phyloP scores from a whole-genome alignment of 1,140 invertebrate species.

The Branchinecta lynchi region DNA sequence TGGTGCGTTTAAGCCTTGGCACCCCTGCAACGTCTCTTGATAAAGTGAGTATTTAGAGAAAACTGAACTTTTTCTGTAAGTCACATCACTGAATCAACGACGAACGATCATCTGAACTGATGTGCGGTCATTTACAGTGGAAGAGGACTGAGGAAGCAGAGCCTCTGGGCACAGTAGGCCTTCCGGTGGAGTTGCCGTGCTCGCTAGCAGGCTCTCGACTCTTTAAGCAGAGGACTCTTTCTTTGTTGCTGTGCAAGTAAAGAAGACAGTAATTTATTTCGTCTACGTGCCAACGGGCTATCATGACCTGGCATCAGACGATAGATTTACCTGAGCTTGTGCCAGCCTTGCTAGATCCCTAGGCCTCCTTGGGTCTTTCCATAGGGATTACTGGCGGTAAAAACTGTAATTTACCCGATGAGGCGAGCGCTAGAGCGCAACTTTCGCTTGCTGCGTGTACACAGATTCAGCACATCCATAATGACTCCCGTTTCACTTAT shows the following conservation, averaged over 20 bases:
- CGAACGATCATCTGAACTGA: too few relatives aligned
- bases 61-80: too few relatives aligned
- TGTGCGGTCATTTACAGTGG: too few relatives aligned
- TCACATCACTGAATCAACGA: too few relatives aligned
- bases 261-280: conserved; percentile 3
- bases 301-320: neutral
- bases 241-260: too few relatives aligned
- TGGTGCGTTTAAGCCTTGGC: too few relatives aligned
- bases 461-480: too few relatives aligned
- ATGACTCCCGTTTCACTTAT: too few relatives aligned
- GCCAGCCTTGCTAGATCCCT: conserved; percentile 1
- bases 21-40: too few relatives aligned
- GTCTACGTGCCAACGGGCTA: conserved; percentile 4
- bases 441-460: too few relatives aligned
- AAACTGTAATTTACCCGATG: neutral
- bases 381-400: neutral
- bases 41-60: too few relatives aligned
- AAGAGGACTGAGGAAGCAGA: too few relatives aligned
- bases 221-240: conserved; percentile 3
- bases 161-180: neutral
- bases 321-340: conserved; percentile 6
- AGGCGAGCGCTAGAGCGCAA: neutral
- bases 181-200: conserved; percentile 3
- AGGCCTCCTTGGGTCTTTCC: conserved; percentile 4
- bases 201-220: conserved; percentile 3